Evolutionary conservation across 1,140 invertebrate genomes (phyloP).

Genomic region (Drosophila subobscura): DNA sequence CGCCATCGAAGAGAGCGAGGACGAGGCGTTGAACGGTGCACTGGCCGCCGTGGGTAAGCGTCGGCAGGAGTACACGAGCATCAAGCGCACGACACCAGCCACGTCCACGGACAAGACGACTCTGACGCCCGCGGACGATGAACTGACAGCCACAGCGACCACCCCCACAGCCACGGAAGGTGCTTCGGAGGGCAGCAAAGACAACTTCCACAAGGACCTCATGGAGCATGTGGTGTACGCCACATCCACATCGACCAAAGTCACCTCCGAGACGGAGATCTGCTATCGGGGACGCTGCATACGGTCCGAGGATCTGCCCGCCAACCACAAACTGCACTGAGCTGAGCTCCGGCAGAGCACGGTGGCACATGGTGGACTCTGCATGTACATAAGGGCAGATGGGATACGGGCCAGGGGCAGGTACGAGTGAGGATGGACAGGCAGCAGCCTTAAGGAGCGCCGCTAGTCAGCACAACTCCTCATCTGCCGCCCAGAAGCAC

Average conservation of each 20-base stretch:
- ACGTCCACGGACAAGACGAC: conserved; percentile 60
- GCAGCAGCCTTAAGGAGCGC: neutral
- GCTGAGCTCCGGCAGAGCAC: conserved; percentile 5
- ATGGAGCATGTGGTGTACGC: conserved; percentile 85
- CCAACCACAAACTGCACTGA: conserved; percentile 81
- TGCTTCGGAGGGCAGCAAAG: conserved; percentile 51
- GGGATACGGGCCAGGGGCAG: conserved; percentile 23
- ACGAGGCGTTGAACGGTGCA: conserved; percentile 65
- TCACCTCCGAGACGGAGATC: conserved; percentile 93
- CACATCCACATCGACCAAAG: conserved; percentile 89
- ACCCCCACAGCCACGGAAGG: conserved; percentile 62
- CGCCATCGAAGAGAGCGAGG: conserved; percentile 75
- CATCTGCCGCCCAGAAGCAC: neutral
- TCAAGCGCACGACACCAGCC: conserved; percentile 60
- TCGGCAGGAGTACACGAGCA: conserved; percentile 83
- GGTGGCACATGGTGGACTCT: conserved; percentile 13
- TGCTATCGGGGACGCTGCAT: conserved; percentile 93
- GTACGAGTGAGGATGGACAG: neutral
- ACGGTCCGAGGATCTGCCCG: conserved; percentile 86
- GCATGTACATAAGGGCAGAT: conserved; percentile 64
- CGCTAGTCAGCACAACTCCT: conserved; percentile 7
- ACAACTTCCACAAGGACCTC: conserved; percentile 80
- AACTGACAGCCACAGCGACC: conserved; percentile 33
- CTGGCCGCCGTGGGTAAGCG: conserved; percentile 69
- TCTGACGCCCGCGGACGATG: conserved; percentile 33